phyloP scores from a whole-genome alignment of 2,888 invertebrate genomes.

The Pristionchus maxplancki region DNA sequence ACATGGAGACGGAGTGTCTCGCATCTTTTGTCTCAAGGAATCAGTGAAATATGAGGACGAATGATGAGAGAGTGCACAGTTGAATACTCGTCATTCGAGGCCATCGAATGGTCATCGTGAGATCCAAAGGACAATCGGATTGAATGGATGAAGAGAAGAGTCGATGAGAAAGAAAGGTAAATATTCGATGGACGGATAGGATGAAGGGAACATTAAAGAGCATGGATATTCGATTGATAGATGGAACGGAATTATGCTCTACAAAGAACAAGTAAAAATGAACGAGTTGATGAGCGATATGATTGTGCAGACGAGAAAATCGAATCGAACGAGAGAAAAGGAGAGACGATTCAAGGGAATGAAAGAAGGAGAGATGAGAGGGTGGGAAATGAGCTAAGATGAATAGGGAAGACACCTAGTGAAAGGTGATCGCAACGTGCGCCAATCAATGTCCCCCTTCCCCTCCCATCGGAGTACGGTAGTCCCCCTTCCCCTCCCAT shows the following conservation, averaged over 20 bases:
- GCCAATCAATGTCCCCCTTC: conserved; percentile 14
- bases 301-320: conserved; percentile 7
- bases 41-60: too few relatives aligned
- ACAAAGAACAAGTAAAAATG: conserved; percentile 26
- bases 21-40: neutral
- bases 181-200: neutral
- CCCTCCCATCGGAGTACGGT: neutral
- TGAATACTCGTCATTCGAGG: neutral
- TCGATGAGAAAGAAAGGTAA: too few relatives aligned
- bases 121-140: neutral
- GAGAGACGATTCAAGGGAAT: neutral
- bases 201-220: neutral
- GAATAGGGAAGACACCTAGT: neutral
- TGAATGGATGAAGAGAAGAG: neutral
- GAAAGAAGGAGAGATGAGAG: neutral
- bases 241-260: neutral
- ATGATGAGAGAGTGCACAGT: neutral
- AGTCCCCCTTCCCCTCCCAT: neutral
- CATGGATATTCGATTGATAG: neutral
- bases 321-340: conserved; percentile 34
- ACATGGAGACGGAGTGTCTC: neutral
- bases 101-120: neutral
- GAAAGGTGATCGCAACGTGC: conserved; percentile 27
- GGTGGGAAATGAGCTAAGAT: conserved; percentile 28
- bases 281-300: conserved; percentile 37